A percentile compares a stretch with the other conserved stretches of the same genome.
Evolutionary conservation across 2,888 invertebrate genomes (phyloP).

Genomic region (Pollenia labialis): DNA sequence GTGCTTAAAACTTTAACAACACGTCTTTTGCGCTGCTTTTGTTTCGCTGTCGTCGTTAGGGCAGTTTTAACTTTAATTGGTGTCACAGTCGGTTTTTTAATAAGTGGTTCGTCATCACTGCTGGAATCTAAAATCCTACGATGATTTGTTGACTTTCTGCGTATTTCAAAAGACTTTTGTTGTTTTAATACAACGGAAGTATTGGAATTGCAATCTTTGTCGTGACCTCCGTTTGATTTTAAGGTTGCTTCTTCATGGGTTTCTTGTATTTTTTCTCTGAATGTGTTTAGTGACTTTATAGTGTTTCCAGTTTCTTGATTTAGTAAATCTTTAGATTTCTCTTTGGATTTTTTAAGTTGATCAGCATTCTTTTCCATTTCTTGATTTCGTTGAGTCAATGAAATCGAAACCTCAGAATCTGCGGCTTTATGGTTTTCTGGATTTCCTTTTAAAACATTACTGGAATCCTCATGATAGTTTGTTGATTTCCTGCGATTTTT

Average conservation of each 20-base stretch:
- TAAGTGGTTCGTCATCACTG: conserved; percentile 5
- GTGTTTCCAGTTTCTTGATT: background rate
- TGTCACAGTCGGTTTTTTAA: conserved; percentile 41
- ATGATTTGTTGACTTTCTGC: conserved; percentile 43
- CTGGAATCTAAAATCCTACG: conserved; percentile 18
- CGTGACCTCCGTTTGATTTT: background rate
- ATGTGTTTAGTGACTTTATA: background rate
- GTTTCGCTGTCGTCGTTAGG: background rate
- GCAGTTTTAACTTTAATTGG: background rate
- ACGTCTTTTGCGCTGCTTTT: conserved; percentile 39
- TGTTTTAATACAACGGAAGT: background rate
- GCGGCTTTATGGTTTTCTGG: background rate
- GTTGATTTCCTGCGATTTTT: too few species aligned
- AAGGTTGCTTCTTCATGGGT: background rate
- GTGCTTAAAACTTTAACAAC: conserved; percentile 61
- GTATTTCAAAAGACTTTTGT: conserved; percentile 13
- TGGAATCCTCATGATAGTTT: too few species aligned
- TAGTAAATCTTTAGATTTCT: background rate
- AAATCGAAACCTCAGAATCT: background rate
- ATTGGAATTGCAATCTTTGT: background rate
- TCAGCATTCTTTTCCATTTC: background rate
- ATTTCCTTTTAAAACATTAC: too few species aligned
- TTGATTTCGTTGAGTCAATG: background rate
- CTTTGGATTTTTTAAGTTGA: background rate
- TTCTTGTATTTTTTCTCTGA: background rate